Evolutionary conservation across 1,140 invertebrate genomes (phyloP), one percentile per base, ranked within the genome.

Genomic region (Platorchestia sp.): DNA sequence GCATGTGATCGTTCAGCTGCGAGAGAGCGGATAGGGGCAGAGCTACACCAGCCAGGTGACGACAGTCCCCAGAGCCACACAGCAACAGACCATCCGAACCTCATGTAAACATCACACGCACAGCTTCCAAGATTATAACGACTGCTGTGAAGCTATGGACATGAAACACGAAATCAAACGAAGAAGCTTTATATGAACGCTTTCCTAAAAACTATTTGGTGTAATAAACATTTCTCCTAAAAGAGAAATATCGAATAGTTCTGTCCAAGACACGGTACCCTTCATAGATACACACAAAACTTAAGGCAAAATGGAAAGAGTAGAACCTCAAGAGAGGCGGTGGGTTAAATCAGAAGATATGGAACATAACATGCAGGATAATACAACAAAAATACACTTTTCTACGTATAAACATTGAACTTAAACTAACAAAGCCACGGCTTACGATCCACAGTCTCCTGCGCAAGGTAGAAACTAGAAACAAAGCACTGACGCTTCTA

Each of bases 301-400:
- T 75, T 75, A 75, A 75, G 14, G 27, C 27, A 36, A 75, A 75
- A 3, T 75, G 59, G 59, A 75, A 75, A 75, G 59, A 75, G 59
- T 10, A 75, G 59, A 75, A 75, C 10, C 59, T 75, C 59, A 75
- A n/a, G 27, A 75, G 59, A 75, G 59, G 59, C 59, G 59, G 59
- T 89, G 43, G 87, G 87, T 42, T 89, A 89, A 89, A 43, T 89
- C 87, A 89, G 43, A 44, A 44, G n/a, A 89, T 89, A 89, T 43
- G 87, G 10, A 89, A 44, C 87, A 89, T 44, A 89, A 89, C 87
- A 89, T 42, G 87, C 87, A 89, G 36, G n/a, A 14, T 44, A 89
- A 89, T 89, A 89, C 87, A 89, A 89, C 36, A 89, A 89, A 89
- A 89, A 89, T 89, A 89, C 87, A 89, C 87, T 42, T 44, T 41